These are phyloP conservation scores for Brachyistius frenatus DNA, from an alignment of 2,113 vertebrate genomes.

Conservation along the genomic window DNA sequence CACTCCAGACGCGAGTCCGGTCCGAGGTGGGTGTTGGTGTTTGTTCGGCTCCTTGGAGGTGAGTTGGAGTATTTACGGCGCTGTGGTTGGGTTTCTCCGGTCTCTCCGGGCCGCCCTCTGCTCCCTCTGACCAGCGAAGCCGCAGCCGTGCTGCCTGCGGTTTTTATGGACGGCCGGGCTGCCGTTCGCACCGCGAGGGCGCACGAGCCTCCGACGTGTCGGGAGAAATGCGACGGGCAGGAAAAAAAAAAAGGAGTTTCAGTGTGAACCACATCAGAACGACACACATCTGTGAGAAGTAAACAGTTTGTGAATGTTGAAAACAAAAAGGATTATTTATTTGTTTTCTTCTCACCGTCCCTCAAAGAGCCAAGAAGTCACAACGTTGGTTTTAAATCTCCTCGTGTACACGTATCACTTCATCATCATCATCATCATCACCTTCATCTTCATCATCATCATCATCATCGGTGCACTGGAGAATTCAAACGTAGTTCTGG, in stretches of 20 bases:
- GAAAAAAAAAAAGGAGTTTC: conserved; percentile 5
- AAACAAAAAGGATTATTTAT: conserved; percentile 30
- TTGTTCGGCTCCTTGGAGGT: conserved; percentile 29
- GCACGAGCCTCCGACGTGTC: conserved; percentile 50
- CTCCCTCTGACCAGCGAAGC: conserved; percentile 71
- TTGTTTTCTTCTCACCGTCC: conserved; percentile 18
- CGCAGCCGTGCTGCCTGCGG: conserved; percentile 82
- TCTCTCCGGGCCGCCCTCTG: conserved; percentile 45
- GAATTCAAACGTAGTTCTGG: too few species aligned
- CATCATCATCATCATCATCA: too few species aligned
- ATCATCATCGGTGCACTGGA: too few species aligned
- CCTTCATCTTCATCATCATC: too few species aligned
- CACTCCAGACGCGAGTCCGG: conserved; percentile 17
- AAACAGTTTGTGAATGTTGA: conserved; percentile 27
- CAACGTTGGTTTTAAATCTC: not conserved
- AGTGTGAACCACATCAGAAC: conserved; percentile 39
- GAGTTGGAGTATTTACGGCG: conserved; percentile 33
- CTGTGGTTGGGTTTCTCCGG: conserved; percentile 56
- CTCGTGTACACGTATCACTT: not conserved
- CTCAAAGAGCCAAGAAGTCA: not conserved
- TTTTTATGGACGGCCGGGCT: conserved; percentile 65
- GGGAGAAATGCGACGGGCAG: conserved; percentile 10
- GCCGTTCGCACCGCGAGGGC: conserved; percentile 55
- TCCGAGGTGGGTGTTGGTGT: conserved; percentile 47
- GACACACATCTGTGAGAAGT: conserved; percentile 46